These are phyloP conservation scores for Sylvietta virens DNA, from an alignment of 2,113 vertebrate species.

Conservation along the genomic window DNA sequence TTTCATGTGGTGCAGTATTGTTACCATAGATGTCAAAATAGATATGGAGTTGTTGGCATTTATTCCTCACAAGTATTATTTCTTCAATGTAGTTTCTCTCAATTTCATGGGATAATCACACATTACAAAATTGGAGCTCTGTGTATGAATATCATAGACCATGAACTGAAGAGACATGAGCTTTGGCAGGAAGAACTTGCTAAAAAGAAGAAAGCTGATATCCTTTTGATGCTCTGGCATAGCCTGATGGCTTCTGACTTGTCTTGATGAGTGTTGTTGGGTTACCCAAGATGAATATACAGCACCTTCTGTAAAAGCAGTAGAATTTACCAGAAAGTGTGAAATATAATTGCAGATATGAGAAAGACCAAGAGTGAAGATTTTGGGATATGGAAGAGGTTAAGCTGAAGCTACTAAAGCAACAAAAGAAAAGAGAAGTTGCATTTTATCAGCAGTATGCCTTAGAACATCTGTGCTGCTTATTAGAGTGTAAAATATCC, in stretches of 20 bases:
- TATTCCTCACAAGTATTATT: slow-evolving; percentile 12
- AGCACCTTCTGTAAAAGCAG: neutral
- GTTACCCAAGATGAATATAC: accelerated
- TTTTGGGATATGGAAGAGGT: neutral
- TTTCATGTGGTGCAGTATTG: neutral
- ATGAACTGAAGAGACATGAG: slow-evolving; percentile 90
- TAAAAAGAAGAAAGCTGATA: slow-evolving; percentile 93
- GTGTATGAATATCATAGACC: slow-evolving; percentile 92
- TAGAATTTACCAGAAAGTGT: neutral
- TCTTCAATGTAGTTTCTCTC: slow-evolving; percentile 82
- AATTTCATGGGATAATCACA: slow-evolving; percentile 90
- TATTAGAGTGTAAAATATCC: neutral
- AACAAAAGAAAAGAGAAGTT: neutral
- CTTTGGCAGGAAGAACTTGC: slow-evolving; percentile 93
- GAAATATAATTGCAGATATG: neutral
- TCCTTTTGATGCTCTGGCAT: slow-evolving; percentile 73
- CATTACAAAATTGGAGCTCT: slow-evolving; percentile 93
- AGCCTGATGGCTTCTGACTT: neutral
- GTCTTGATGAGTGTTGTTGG: neutral
- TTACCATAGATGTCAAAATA: neutral
- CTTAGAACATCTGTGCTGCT: neutral
- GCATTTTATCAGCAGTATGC: neutral
- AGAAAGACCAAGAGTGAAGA: neutral
- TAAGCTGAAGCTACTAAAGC: neutral
- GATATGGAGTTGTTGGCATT: neutral